Evolutionary conservation across 37 sponge, comb jelly and placozoan species (phyloP), one percentile per base, ranked within the genome.

Genomic region (Diacarnus erythraeanus): DNA sequence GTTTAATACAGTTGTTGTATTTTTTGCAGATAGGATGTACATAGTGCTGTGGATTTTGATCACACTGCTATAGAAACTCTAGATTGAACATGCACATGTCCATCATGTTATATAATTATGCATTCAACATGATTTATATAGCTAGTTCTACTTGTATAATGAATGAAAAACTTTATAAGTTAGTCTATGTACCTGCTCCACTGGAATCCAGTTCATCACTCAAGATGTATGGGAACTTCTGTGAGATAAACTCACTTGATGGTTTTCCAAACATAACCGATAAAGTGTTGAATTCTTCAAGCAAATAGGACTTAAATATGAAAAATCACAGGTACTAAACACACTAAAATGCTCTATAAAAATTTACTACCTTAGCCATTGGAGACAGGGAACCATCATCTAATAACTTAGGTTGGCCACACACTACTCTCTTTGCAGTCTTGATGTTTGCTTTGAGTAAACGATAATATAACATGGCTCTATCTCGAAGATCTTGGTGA

Each of bases 391-490:
- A 74, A 80, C 69, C 84, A 26, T 78, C 74, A 26, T 74, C 57
- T 21, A 89, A 79, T 30, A 56, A 29, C 69, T 79, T 83, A 15
- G 56, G 23, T 22, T 74, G 61, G 3, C 88, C 88, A 76, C 92
- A 92, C 57, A 92, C 93, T 17, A 92, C 80, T 39, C 78, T 77
- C 75, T 83, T 73, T 22, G 93, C 93, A 60, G 88, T 88, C 41
- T 81, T 54, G 18, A 92, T 80, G 51, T 86, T 70, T 30, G 57
- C 64, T 65, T 91, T 91, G 39, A 97, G 87, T 54, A 97, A 72
- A 0, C 97, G 86, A 57, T 97, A 97, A 84, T 97, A 97, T 38
- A 97, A 79, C 80, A 97, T 64, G 17, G 75, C 97, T 64, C 97
- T 58, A 74, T 94, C 92, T 56, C 84, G 86, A 12, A 97, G 93